Evolutionary conservation across 1,140 invertebrate species (phyloP).

Genomic region (Drosophila navojoa): DNA sequence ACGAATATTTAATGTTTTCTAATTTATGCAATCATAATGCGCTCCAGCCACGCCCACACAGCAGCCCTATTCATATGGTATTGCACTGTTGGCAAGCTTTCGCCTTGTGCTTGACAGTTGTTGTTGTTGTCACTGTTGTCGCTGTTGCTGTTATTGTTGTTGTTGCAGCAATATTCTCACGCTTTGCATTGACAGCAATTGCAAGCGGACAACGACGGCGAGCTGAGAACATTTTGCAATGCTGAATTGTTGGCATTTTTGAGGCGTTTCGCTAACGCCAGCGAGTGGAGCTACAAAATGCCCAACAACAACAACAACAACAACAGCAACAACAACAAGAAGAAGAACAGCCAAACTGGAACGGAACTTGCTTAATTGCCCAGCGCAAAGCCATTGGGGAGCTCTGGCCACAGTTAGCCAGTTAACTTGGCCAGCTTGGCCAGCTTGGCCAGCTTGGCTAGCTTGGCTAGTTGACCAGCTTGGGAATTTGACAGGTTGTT

Average conservation of each 20-base stretch:
- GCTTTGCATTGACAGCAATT: constrained; percentile 46
- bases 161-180: constrained; percentile 37
- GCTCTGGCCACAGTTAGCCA: constrained; percentile 14
- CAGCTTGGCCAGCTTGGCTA: not conserved
- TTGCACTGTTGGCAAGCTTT: not conserved
- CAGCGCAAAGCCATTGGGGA: constrained; percentile 9
- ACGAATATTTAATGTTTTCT: too few relatives aligned
- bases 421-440: constrained; percentile 15
- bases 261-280: constrained; percentile 45
- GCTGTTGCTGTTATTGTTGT: constrained; percentile 28
- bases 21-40: too few relatives aligned
- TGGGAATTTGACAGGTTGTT: constrained; percentile 49
- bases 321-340: constrained; percentile 16
- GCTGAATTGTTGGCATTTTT: constrained; percentile 47
- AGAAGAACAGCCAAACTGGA: constrained; percentile 53
- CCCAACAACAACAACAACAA: constrained; percentile 14
- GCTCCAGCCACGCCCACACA: not conserved
- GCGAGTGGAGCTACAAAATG: constrained; percentile 9
- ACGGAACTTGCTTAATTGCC: constrained; percentile 75
- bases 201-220: constrained; percentile 14
- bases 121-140: constrained; percentile 8
- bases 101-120: constrained; percentile 24
- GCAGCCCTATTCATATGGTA: not conserved
- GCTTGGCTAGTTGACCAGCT: constrained; percentile 32
- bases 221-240: constrained; percentile 53